Percentiles rank a stretch among this genome's conserved stretches.
phyloP scores from a whole-genome alignment of 2,888 invertebrate genomes.

The Mongoloraphidia duomilia region DNA sequence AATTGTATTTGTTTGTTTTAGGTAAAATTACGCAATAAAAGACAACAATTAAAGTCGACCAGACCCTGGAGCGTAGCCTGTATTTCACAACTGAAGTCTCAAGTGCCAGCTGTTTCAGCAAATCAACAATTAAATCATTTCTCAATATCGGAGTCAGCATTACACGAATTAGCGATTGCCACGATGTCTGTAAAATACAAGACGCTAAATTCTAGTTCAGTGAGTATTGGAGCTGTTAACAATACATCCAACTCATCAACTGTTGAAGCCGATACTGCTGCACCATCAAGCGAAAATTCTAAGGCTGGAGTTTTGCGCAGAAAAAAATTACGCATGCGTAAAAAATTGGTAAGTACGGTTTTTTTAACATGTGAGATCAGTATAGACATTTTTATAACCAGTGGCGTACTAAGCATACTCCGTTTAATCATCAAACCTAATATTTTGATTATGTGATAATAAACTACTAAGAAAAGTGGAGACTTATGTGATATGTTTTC shows the following conservation, averaged over 20 bases:
- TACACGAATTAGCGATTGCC: constrained; percentile 49
- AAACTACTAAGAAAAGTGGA: constrained; percentile 14
- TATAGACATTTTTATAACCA: too few species aligned
- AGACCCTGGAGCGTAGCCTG: constrained; percentile 86
- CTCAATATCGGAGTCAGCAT: constrained; percentile 80
- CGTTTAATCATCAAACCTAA: too few species aligned
- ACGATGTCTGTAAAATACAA: constrained; percentile 23
- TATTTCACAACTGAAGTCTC: constrained; percentile 51
- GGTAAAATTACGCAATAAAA: constrained; percentile 51
- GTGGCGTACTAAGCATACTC: too few species aligned
- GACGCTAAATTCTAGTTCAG: constrained; percentile 19
- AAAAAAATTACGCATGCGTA: constrained; percentile 7
- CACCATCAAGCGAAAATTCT: constrained; percentile 33
- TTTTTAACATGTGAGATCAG: too few species aligned
- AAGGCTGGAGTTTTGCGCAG: constrained; percentile 30
- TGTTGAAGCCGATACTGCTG: constrained; percentile 33
- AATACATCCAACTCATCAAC: constrained; percentile 38
- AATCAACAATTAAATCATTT: constrained; percentile 30
- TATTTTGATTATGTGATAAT: constrained; percentile 3
- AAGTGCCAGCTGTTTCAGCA: constrained; percentile 25
- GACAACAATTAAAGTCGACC: constrained; percentile 34
- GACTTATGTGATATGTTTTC: too few species aligned
- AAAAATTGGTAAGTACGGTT: not conserved
- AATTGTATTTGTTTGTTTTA: constrained; percentile 19
- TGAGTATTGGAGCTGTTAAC: constrained; percentile 23